Percentiles rank a stretch among this genome's conserved stretches.
phyloP scores from a whole-genome alignment of 1,140 invertebrate species.

The Odontomachus brunneus region DNA sequence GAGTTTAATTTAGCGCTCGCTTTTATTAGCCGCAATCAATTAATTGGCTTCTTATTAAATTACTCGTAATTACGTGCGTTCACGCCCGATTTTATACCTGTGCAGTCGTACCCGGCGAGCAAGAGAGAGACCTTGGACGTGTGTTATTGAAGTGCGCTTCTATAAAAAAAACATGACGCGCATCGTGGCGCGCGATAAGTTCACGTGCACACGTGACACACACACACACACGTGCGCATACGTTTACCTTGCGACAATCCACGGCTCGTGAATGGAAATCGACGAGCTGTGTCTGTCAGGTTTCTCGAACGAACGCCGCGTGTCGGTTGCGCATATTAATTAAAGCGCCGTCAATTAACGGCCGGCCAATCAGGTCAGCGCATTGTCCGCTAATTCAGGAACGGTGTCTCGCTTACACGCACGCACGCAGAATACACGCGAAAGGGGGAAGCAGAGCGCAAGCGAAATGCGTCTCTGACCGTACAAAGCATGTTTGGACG shows the following conservation, averaged over 20 bases:
- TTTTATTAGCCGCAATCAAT: constrained; percentile 16
- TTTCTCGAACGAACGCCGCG: neutral
- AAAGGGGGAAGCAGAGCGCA: neutral
- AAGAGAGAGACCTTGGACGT: constrained; percentile 24
- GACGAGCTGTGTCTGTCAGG: constrained; percentile 14
- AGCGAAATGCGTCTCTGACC: neutral
- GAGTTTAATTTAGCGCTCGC: constrained; percentile 22
- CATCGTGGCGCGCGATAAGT: neutral
- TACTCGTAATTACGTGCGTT: constrained; percentile 13
- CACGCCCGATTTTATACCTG: constrained; percentile 20
- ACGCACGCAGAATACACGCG: neutral
- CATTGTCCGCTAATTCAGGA: constrained; percentile 47
- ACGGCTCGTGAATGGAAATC: constrained; percentile 19
- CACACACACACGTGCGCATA: neutral
- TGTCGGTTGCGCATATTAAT: constrained; percentile 58
- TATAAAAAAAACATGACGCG: constrained; percentile 51
- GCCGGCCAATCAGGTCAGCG: constrained; percentile 48
- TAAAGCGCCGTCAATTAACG: constrained; percentile 64
- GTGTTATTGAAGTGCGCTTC: constrained; percentile 11
- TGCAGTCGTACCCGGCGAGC: constrained; percentile 10
- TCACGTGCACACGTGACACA: constrained; percentile 2
- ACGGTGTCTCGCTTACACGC: neutral
- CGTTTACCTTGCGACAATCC: constrained; percentile 39
- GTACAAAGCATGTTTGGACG: neutral
- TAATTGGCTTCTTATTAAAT: constrained; percentile 27